Evolutionary conservation across 1,140 invertebrate species (phyloP).

Genomic region (Zaprionus gabonicus): DNA sequence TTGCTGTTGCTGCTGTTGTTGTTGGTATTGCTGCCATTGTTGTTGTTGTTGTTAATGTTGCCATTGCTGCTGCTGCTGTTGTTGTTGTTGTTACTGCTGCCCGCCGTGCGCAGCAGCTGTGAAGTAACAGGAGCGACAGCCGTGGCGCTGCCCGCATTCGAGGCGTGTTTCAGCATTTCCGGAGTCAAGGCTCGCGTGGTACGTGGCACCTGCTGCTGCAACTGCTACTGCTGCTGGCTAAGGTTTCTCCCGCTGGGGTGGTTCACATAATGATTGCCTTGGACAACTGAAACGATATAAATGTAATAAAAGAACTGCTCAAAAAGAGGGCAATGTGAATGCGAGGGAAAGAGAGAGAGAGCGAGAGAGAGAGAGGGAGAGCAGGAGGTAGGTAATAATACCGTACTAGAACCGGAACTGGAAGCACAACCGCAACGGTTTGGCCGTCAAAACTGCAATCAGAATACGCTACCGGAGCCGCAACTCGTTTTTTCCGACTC

Average conservation of each 20-base stretch:
- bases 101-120: conserved; percentile 60
- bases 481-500: neutral
- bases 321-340: neutral
- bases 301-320: neutral
- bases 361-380: neutral
- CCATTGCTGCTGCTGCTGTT: conserved; percentile 22
- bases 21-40: conserved; percentile 26
- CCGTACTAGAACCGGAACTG: neutral
- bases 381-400: neutral
- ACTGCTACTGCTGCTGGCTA: conserved; percentile 22
- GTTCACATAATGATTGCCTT: conserved; percentile 46
- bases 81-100: conserved; percentile 13
- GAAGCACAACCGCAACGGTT: neutral
- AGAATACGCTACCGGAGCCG: neutral
- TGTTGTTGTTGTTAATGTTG: conserved; percentile 30
- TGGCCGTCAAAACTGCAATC: neutral
- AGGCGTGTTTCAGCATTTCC: conserved; percentile 78
- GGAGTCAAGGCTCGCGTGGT: conserved; percentile 8
- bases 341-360: neutral
- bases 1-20: conserved; percentile 14
- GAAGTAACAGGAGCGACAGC: conserved; percentile 41
- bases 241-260: conserved; percentile 20
- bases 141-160: conserved; percentile 67
- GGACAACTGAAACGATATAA: conserved; percentile 24
- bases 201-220: conserved; percentile 21